Percentiles rank a stretch among this genome's conserved stretches.
phyloP scores from a whole-genome alignment of 2,113 vertebrate genomes.

The Podarcis muralis region DNA sequence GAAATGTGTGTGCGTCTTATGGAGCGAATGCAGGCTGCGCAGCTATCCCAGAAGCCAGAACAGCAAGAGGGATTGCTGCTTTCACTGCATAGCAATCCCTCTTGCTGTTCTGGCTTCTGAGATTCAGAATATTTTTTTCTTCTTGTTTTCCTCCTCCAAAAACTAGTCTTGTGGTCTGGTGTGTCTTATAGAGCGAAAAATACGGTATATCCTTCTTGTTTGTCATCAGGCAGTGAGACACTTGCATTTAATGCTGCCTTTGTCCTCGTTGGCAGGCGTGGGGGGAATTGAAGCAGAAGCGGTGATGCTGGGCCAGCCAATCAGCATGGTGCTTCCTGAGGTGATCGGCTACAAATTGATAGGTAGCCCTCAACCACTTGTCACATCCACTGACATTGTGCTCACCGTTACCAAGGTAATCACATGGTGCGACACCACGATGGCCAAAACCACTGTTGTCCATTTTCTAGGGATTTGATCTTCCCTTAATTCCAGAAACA shows the following conservation, averaged over 20 bases:
- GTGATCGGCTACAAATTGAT: constrained; percentile 91
- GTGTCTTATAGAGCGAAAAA: too few species aligned
- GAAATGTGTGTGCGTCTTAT: too few species aligned
- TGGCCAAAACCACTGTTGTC: background rate
- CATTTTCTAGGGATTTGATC: background rate
- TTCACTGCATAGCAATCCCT: too few species aligned
- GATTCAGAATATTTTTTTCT: too few species aligned
- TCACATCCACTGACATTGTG: constrained; percentile 97
- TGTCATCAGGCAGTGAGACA: background rate
- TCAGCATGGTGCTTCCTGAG: constrained; percentile 97
- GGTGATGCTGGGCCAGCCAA: constrained; percentile 98
- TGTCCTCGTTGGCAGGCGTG: constrained; percentile 79
- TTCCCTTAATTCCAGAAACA: background rate
- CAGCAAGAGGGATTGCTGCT: too few species aligned
- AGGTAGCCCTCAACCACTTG: constrained; percentile 83
- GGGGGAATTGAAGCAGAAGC: constrained; percentile 98
- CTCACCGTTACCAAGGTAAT: constrained; percentile 96
- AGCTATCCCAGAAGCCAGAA: too few species aligned
- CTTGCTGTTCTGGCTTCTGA: too few species aligned
- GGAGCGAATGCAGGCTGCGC: too few species aligned
- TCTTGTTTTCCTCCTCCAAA: too few species aligned
- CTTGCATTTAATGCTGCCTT: background rate
- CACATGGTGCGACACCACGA: rapidly evolving
- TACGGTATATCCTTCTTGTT: background rate
- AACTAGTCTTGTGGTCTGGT: too few species aligned